Conservation (phyloP, 2,888 invertebrate genomes). For the Norana najaformis region DNA sequence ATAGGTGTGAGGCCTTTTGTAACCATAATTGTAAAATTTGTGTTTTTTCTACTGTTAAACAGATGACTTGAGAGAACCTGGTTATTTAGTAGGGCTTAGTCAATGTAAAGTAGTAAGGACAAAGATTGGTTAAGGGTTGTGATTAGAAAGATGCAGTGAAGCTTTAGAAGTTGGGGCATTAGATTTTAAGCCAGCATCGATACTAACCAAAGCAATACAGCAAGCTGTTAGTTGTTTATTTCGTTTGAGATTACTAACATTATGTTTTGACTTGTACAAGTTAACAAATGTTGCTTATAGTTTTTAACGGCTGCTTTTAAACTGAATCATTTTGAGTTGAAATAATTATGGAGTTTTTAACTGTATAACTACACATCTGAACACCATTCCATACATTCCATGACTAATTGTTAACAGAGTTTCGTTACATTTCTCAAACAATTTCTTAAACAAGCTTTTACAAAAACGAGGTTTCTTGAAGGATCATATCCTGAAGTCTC, state of each 20-base stretch:
- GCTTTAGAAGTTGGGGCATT: neutral
- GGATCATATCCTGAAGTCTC: too few species aligned
- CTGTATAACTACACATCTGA: too few species aligned
- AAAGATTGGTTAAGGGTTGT: neutral
- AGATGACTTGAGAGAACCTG: too few species aligned
- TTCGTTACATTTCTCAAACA: too few species aligned
- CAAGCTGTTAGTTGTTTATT: neutral
- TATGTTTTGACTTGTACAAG: neutral
- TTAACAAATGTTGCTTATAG: neutral
- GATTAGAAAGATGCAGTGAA: neutral
- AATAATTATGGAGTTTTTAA: too few species aligned
- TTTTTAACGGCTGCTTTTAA: neutral
- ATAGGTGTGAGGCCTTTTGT: too few species aligned
- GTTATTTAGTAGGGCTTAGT: too few species aligned
- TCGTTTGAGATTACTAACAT: neutral
- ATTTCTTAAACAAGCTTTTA: too few species aligned
- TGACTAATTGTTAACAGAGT: neutral
- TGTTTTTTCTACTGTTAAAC: too few species aligned
- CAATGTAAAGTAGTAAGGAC: neutral
- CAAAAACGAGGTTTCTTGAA: too few species aligned
- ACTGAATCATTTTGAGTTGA: neutral
- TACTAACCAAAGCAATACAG: neutral
- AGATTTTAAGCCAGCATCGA: neutral
- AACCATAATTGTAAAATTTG: too few species aligned
- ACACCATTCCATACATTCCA: neutral